Conservation (phyloP, 2,888 invertebrate species). For the Callimorpha dominula region DNA sequence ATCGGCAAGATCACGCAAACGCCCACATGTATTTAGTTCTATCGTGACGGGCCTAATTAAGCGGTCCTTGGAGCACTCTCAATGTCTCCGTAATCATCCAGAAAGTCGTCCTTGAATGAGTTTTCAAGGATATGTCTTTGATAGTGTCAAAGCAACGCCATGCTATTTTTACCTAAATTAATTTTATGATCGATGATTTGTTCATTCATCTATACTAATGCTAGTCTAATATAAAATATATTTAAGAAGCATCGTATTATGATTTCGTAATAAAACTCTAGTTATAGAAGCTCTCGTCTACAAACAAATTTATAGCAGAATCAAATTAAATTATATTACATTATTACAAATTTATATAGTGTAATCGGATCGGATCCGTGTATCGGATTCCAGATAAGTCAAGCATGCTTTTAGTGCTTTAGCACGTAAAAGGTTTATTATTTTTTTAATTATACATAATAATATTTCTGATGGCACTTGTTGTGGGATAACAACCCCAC, state of each 20-base stretch:
- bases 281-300: too few species aligned
- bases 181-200: background rate
- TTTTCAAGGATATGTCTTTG: slow-evolving; percentile 12
- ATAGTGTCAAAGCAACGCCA: slow-evolving; percentile 11
- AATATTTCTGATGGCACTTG: too few species aligned
- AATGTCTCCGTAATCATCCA: slow-evolving; percentile 56
- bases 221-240: too few species aligned
- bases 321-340: too few species aligned
- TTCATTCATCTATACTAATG: background rate
- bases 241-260: too few species aligned
- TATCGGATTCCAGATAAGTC: too few species aligned
- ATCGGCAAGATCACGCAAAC: slow-evolving; percentile 56
- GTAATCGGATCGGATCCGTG: too few species aligned
- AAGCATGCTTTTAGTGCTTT: background rate
- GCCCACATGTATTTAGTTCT: slow-evolving; percentile 48
- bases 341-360: too few species aligned
- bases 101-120: slow-evolving; percentile 30
- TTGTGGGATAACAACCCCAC: background rate
- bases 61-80: slow-evolving; percentile 51
- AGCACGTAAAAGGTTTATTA: background rate
- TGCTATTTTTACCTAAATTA: background rate
- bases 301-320: too few species aligned
- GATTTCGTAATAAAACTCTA: too few species aligned
- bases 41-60: slow-evolving; percentile 70
- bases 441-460: background rate